Evolutionary conservation across 2,888 invertebrate genomes (phyloP).

Genomic region (Nipponacmea schrenckii): DNA sequence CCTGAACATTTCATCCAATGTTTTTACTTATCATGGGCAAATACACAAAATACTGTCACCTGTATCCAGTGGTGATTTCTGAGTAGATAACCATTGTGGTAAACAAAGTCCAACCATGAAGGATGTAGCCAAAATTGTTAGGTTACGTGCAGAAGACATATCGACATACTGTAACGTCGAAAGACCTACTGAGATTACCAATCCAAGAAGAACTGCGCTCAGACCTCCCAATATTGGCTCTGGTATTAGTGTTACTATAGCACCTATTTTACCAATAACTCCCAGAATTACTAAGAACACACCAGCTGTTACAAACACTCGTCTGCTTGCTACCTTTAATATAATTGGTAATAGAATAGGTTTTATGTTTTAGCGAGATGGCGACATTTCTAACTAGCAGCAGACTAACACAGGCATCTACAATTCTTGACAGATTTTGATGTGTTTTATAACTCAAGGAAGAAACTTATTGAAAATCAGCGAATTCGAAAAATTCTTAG

Average conservation of each 20-base stretch:
- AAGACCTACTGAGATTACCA: slow-evolving; percentile 62
- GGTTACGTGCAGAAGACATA: slow-evolving; percentile 84
- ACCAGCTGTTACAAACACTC: slow-evolving; percentile 68
- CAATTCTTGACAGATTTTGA: no score
- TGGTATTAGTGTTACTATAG: slow-evolving; percentile 70
- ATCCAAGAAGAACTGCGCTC: slow-evolving; percentile 57
- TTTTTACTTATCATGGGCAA: no score
- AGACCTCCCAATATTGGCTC: slow-evolving; percentile 70
- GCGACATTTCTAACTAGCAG: no score
- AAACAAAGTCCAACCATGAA: slow-evolving; percentile 82
- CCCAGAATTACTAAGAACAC: slow-evolving; percentile 67
- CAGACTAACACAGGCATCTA: no score
- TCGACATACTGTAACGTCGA: slow-evolving; percentile 73
- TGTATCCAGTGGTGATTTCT: slow-evolving; percentile 43
- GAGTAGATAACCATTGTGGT: slow-evolving; percentile 52
- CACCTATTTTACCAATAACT: slow-evolving; percentile 69
- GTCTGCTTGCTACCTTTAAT: slow-evolving; percentile 67
- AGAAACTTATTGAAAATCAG: no score
- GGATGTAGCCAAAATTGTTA: slow-evolving; percentile 89
- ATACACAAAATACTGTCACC: slow-evolving; percentile 36
- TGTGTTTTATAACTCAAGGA: no score
- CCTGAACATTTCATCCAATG: no score
- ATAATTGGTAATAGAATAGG: no score
- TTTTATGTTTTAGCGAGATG: no score
- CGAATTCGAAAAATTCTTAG: no score